Percentiles rank a stretch among this genome's conserved stretches.
Conservation (phyloP, 2,888 invertebrate species). For the Tiliacea aurago region DNA sequence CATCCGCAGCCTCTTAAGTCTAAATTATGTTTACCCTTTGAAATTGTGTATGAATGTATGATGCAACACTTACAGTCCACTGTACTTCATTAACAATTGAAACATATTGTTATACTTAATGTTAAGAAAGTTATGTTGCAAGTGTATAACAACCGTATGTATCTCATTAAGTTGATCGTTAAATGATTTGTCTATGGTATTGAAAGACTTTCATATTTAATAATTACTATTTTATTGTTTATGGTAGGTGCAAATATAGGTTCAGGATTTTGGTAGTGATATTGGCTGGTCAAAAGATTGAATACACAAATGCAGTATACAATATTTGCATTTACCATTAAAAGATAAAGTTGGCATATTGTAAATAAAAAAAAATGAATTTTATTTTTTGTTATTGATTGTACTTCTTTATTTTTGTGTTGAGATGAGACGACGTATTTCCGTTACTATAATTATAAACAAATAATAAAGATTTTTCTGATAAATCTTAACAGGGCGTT, state of each 20-base stretch:
- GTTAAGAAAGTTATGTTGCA: slow-evolving; percentile 47
- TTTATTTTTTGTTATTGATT: slow-evolving; percentile 86
- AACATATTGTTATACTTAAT: slow-evolving; percentile 8
- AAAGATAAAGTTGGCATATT: slow-evolving; percentile 70
- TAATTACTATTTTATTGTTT: slow-evolving; percentile 60
- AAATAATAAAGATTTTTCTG: slow-evolving; percentile 86
- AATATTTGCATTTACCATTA: slow-evolving; percentile 71
- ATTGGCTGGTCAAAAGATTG: slow-evolving; percentile 66
- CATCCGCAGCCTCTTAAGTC: too few relatives aligned
- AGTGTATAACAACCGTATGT: slow-evolving; percentile 57
- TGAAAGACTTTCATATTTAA: slow-evolving; percentile 72
- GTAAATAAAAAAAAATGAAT: slow-evolving; percentile 79
- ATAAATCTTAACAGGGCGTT: slow-evolving; percentile 74
- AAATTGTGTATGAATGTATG: slow-evolving; percentile 3
- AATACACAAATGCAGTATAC: slow-evolving; percentile 62
- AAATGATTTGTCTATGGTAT: slow-evolving; percentile 73
- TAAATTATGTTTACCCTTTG: slow-evolving; percentile 4
- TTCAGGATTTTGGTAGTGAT: slow-evolving; percentile 65
- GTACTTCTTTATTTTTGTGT: slow-evolving; percentile 86
- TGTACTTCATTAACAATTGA: background rate
- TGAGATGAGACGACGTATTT: slow-evolving; percentile 79
- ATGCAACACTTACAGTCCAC: slow-evolving; percentile 1
- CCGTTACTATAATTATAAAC: slow-evolving; percentile 84
- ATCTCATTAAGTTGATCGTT: slow-evolving; percentile 78
- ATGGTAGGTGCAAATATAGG: slow-evolving; percentile 68